A percentile compares a stretch with the other conserved stretches of the same genome.
These are phyloP conservation scores for Pagetopsis macropterus DNA, from an alignment of 2,797 vertebrate species.

Conservation along the genomic window DNA sequence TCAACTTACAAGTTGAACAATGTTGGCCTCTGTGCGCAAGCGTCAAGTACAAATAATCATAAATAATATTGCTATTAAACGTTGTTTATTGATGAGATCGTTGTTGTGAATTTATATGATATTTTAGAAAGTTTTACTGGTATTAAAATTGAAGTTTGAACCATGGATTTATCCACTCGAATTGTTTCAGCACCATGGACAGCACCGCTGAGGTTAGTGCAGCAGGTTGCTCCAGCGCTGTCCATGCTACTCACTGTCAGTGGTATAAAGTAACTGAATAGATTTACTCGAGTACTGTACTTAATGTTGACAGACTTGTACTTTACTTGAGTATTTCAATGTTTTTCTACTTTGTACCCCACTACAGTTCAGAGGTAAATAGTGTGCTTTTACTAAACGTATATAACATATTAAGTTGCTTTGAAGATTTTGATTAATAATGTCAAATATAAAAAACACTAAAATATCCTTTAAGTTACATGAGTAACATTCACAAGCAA, in stretches of 20 bases:
- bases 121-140: background rate
- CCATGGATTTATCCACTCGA: background rate
- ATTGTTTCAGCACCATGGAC: conserved; percentile 60
- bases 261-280: too few relatives aligned
- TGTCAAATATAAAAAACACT: too few relatives aligned
- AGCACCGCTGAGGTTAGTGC: background rate
- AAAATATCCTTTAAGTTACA: too few relatives aligned
- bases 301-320: too few relatives aligned
- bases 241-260: conserved; percentile 24
- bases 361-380: too few relatives aligned
- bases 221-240: background rate
- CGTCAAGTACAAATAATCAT: conserved; percentile 15
- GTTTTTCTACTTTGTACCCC: too few relatives aligned
- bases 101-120: background rate
- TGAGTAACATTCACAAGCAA: too few relatives aligned
- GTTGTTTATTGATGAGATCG: background rate
- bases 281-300: too few relatives aligned
- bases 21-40: conserved; percentile 58
- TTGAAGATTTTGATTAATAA: too few relatives aligned
- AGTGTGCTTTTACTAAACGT: too few relatives aligned
- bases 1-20: conserved; percentile 87
- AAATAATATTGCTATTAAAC: background rate
- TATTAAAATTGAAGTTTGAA: background rate
- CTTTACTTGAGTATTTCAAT: too few relatives aligned
- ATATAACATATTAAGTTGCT: too few relatives aligned